Conservation (phyloP, 2,113 vertebrate genomes). For the Pavo muticus region DNA sequence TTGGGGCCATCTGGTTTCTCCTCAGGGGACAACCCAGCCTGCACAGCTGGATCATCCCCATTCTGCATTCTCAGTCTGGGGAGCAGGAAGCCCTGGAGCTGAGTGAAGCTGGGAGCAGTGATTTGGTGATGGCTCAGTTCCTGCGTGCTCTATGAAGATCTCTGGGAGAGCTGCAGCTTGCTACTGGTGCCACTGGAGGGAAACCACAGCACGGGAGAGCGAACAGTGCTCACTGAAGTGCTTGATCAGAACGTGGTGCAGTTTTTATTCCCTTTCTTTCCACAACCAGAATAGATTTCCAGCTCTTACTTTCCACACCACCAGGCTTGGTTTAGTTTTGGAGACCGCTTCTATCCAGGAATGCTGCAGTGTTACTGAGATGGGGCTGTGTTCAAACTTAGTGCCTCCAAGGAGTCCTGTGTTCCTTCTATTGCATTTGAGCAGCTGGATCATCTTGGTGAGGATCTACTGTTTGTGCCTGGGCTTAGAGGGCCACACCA, state of each 20-base stretch:
- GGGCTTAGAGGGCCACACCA: fast-evolving
- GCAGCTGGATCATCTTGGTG: not conserved
- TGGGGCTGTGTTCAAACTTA: fast-evolving
- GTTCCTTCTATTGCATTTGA: not conserved
- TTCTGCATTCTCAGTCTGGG: fast-evolving
- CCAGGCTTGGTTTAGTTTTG: not conserved
- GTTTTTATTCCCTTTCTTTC: fast-evolving
- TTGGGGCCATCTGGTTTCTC: not conserved
- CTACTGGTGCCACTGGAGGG: slow-evolving; percentile 39
- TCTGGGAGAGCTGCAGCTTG: not conserved
- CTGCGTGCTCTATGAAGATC: fast-evolving
- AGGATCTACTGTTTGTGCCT: not conserved
- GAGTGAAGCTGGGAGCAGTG: not conserved
- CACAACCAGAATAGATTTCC: not conserved
- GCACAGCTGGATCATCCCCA: too few species aligned
- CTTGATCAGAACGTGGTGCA: fast-evolving
- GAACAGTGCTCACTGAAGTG: not conserved
- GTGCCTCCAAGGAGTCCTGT: not conserved
- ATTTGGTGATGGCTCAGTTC: fast-evolving
- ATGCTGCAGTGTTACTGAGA: not conserved
- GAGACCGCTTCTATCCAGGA: not conserved
- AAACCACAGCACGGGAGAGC: not conserved
- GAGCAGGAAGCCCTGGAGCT: not conserved
- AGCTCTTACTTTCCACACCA: not conserved
- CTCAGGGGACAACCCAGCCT: fast-evolving